phyloP scores from a whole-genome alignment of 2,888 invertebrate species.

The Cantharis rustica region DNA sequence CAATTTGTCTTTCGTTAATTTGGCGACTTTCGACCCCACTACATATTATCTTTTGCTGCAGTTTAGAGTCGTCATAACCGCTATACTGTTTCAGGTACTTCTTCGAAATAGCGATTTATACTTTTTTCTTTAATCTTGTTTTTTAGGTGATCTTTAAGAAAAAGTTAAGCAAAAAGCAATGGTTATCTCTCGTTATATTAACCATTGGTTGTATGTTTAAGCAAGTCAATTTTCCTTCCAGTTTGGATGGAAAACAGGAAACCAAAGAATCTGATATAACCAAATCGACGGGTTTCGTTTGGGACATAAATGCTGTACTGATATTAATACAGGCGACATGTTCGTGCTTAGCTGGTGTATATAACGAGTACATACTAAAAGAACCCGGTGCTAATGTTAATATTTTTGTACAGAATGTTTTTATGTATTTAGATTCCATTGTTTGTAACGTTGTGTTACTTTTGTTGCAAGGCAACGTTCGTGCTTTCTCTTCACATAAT shows the following conservation, averaged over 20 bases:
- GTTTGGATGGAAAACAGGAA: constrained; percentile 23
- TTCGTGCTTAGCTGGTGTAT: constrained; percentile 94
- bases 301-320: constrained; percentile 66
- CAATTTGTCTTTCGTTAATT: constrained; percentile 89
- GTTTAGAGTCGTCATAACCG: constrained; percentile 90
- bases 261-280: constrained; percentile 45
- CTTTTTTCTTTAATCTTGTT: constrained; percentile 25
- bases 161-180: constrained; percentile 78
- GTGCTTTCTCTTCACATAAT: constrained; percentile 62
- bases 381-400: constrained; percentile 82
- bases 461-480: constrained; percentile 65
- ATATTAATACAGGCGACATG: constrained; percentile 82
- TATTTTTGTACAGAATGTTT: constrained; percentile 91
- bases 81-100: constrained; percentile 85
- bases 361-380: constrained; percentile 92
- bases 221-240: constrained; percentile 65
- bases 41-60: constrained; percentile 91
- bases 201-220: constrained; percentile 92
- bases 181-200: constrained; percentile 85
- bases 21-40: constrained; percentile 91
- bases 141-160: constrained; percentile 85
- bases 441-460: constrained; percentile 84
- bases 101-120: not conserved
- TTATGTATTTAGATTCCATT: constrained; percentile 94
- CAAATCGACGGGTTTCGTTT: constrained; percentile 53